Percentiles rank a stretch among this genome's conserved stretches.
phyloP scores from a whole-genome alignment of 2,113 vertebrate genomes.

The Corapipo altera region DNA sequence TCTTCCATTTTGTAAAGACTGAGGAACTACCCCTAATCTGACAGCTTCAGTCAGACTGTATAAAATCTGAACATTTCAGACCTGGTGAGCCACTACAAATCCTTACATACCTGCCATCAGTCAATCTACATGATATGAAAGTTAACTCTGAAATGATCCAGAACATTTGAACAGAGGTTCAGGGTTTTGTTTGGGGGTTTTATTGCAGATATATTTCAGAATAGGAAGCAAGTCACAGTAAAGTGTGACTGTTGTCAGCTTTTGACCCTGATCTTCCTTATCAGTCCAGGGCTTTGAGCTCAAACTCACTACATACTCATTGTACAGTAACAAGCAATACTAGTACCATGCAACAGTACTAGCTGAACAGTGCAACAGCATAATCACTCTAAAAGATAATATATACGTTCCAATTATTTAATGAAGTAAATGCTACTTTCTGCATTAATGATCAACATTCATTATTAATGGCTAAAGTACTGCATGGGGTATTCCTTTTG shows the following conservation, averaged over 20 bases:
- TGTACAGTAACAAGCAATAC: neutral
- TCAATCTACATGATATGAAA: neutral
- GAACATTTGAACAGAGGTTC: neutral
- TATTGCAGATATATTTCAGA: neutral
- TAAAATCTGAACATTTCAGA: neutral
- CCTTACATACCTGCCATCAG: neutral
- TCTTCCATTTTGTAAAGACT: neutral
- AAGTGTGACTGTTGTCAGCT: neutral
- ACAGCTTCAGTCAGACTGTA: neutral
- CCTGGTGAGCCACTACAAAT: neutral
- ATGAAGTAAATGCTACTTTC: neutral
- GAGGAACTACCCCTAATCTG: neutral
- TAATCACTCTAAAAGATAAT: neutral
- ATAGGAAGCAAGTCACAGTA: neutral
- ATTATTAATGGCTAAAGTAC: neutral
- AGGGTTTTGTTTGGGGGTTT: neutral
- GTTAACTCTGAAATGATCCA: neutral
- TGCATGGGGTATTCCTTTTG: neutral
- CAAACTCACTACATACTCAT: neutral
- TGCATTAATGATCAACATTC: neutral
- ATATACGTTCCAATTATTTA: neutral
- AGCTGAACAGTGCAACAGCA: neutral
- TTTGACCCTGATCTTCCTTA: neutral
- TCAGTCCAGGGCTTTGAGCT: neutral
- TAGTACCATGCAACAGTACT: neutral